These are phyloP conservation scores for Cryptus armator DNA, from an alignment of 2,888 invertebrate species.

Conservation along the genomic window DNA sequence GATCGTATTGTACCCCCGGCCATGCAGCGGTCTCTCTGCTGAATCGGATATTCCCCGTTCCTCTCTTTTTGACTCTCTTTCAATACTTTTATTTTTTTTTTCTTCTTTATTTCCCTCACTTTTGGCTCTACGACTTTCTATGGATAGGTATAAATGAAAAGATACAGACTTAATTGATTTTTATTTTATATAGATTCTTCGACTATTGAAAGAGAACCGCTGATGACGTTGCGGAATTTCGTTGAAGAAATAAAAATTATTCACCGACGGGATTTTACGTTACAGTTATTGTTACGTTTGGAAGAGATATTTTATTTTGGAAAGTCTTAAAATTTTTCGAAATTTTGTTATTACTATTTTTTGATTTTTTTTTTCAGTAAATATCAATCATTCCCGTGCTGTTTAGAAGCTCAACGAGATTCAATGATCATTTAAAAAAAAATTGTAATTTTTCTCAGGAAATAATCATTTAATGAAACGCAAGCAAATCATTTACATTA, in stretches of 20 bases:
- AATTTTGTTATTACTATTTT: too few relatives aligned
- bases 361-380: too few relatives aligned
- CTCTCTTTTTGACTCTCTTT: conserved; percentile 43
- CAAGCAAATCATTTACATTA: background rate
- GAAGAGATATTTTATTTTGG: too few relatives aligned
- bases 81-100: background rate
- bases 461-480: background rate
- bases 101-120: background rate
- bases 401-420: too few relatives aligned
- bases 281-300: too few relatives aligned
- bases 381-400: too few relatives aligned
- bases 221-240: background rate
- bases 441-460: background rate
- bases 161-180: conserved; percentile 9
- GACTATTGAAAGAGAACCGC: background rate
- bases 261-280: background rate
- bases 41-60: conserved; percentile 33
- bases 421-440: too few relatives aligned
- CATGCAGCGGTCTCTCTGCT: conserved; percentile 38
- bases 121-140: conserved; percentile 20
- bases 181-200: background rate
- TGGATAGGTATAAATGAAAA: conserved; percentile 3
- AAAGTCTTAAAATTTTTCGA: too few relatives aligned
- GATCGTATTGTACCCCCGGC: conserved; percentile 63
- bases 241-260: background rate